Conservation (phyloP, 2,113 vertebrate genomes). For the Actinemys pallida region DNA sequence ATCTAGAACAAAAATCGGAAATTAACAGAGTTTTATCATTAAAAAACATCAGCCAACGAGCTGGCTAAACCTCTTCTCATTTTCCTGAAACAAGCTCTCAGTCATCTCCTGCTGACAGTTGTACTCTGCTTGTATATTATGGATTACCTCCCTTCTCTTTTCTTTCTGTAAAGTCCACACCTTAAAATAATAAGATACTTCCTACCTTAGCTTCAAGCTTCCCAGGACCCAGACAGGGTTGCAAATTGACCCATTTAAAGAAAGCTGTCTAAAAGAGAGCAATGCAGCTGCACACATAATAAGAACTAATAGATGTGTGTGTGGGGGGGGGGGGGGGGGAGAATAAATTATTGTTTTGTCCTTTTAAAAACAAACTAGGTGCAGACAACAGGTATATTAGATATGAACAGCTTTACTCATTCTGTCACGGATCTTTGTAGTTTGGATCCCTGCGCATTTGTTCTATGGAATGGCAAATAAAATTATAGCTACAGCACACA, state of each 20-base stretch:
- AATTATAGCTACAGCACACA: slow-evolving; percentile 81
- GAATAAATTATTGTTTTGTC: slow-evolving; percentile 40
- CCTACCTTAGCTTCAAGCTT: slow-evolving; percentile 18
- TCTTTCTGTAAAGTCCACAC: neutral
- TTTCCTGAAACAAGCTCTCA: neutral
- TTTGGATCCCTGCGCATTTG: slow-evolving; percentile 77
- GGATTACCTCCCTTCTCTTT: neutral
- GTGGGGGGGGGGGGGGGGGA: neutral
- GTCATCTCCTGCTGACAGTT: neutral
- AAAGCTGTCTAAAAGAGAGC: slow-evolving; percentile 50
- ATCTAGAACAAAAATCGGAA: slow-evolving; percentile 1
- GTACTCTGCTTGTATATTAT: neutral
- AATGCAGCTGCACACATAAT: slow-evolving; percentile 51
- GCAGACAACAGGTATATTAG: slow-evolving; percentile 53
- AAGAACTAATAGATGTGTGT: slow-evolving; percentile 64
- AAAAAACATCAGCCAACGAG: neutral
- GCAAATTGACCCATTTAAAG: slow-evolving; percentile 56
- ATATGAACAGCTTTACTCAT: slow-evolving; percentile 16
- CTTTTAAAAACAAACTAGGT: slow-evolving; percentile 55
- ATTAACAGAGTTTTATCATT: neutral
- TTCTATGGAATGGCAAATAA: slow-evolving; percentile 82
- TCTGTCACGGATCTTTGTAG: slow-evolving; percentile 61
- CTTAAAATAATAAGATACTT: slow-evolving; percentile 13
- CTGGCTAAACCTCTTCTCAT: neutral
- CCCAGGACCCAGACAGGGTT: slow-evolving; percentile 43